A percentile compares a stretch with the other conserved stretches of the same genome.
phyloP scores from a whole-genome alignment of 1,140 invertebrate species.

The Caenorhabditis briggsae region DNA sequence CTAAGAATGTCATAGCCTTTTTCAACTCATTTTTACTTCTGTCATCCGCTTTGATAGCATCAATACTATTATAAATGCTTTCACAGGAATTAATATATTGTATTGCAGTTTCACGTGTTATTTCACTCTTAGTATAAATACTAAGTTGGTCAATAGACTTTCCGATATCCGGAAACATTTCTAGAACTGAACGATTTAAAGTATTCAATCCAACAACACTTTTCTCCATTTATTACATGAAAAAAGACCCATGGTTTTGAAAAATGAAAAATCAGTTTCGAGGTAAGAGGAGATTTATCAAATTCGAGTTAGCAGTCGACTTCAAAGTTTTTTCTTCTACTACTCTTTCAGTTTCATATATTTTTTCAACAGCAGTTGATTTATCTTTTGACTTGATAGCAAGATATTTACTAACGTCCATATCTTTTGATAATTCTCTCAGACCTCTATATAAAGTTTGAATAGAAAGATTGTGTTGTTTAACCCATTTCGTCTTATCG shows the following conservation, averaged over 20 bases:
- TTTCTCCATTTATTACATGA: neutral
- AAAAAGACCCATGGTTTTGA: neutral
- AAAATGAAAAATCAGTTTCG: neutral
- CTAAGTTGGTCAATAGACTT: neutral
- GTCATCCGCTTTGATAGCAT: neutral
- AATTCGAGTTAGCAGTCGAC: neutral
- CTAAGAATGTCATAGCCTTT: slow-evolving; percentile 1
- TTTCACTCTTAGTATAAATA: neutral
- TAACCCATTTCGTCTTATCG: neutral
- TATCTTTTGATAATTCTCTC: neutral
- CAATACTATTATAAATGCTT: neutral
- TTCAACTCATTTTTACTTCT: neutral
- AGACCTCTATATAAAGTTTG: slow-evolving; percentile 28
- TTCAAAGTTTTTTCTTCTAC: neutral
- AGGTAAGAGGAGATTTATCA: slow-evolving; percentile 1
- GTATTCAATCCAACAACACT: neutral
- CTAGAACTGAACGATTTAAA: neutral
- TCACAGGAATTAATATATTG: neutral
- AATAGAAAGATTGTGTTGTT: too few species aligned
- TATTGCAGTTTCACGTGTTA: neutral
- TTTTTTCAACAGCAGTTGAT: slow-evolving; percentile 21
- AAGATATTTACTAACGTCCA: too few species aligned
- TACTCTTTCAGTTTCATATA: slow-evolving; percentile 5
- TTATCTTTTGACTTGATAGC: too few species aligned
- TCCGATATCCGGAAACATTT: neutral